Conservation (phyloP, 2,113 vertebrate species). For the Onychorhynchus coronatus region DNA sequence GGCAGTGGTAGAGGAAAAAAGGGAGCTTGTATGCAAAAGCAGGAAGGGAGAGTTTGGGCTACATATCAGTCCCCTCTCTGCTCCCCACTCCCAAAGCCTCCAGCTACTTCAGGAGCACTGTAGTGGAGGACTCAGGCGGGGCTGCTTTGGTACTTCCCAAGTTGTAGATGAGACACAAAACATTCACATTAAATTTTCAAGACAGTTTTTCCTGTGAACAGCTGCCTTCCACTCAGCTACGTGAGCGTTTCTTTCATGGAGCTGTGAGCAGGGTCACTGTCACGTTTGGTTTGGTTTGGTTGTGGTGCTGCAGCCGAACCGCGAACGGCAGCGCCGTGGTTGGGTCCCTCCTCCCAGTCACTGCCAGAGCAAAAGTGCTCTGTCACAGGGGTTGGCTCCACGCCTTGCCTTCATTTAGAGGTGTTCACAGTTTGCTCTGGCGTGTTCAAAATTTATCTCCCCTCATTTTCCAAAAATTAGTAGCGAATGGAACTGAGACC, state of each 20-base stretch:
- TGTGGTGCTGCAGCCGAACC: background rate
- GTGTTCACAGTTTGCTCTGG: background rate
- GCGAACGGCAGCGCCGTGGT: rapidly evolving
- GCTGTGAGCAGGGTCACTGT: rapidly evolving
- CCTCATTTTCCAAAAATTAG: background rate
- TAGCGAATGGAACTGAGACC: background rate
- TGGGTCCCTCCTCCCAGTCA: rapidly evolving
- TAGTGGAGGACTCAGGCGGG: background rate
- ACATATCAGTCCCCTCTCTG: background rate
- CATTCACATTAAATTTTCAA: background rate
- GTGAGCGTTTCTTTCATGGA: rapidly evolving
- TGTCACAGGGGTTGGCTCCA: background rate
- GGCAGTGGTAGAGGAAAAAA: background rate
- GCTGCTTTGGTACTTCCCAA: background rate
- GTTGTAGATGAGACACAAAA: background rate
- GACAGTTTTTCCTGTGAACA: background rate
- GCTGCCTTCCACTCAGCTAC: background rate
- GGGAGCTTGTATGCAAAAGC: background rate
- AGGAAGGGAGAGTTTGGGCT: background rate
- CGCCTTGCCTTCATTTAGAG: background rate
- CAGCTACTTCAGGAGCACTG: background rate
- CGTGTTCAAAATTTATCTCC: background rate
- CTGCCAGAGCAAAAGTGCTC: background rate
- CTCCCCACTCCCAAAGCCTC: background rate
- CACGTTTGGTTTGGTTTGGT: too few relatives aligned